Evolutionary conservation across 2,113 vertebrate species (phyloP), one percentile per base, ranked within the genome.

Genomic region (Callocephalon fimbriatum): DNA sequence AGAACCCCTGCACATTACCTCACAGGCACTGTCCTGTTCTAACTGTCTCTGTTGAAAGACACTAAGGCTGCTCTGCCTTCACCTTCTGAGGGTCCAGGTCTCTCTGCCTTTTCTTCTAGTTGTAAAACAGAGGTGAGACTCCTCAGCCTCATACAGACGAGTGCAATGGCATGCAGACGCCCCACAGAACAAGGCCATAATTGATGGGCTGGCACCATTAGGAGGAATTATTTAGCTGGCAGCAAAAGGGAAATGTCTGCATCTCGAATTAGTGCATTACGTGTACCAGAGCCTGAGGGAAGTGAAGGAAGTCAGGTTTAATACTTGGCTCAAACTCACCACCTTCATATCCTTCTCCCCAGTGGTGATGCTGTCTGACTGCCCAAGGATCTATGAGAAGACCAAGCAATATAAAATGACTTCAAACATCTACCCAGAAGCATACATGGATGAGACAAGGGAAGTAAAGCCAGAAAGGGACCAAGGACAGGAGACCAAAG

Each of bases 141-240:
- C 25, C 66, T 93, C 87, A 84, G 80, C 42, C 59, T 44, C 37
- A 9, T 42, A 26, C 32, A 21, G 65, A 21, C 32, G 48, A 87
- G 45, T 9, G 54, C 45, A 11, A 11, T 31, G 42, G 81, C 42
- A 47, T 61, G 61, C 62, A 72, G 40, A 54, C 17, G 63, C 17
- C 47, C 25, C 77, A n/a, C 44, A 75, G 56, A 58, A 44, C 72
- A 76, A 56, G 67, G 75, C 58, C 3, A 3, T 3, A 63, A 81
- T 10, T 31, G 86, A 66, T 66, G 76, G 72, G 67, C 88, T 95
- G 91, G 88, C 83, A 91, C 15, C 65, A 50, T 7, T 29, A 73
- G 77, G 23, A 75, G 87, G 45, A 65, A 88, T 85, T 89, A 54
- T 65, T 88, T 65, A 90, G 74, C 93, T 92, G 74, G 84, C 73